Evolutionary conservation across 2,113 vertebrate genomes (phyloP), one percentile per base, ranked within the genome.

Genomic region (Hippocampus barbouri): DNA sequence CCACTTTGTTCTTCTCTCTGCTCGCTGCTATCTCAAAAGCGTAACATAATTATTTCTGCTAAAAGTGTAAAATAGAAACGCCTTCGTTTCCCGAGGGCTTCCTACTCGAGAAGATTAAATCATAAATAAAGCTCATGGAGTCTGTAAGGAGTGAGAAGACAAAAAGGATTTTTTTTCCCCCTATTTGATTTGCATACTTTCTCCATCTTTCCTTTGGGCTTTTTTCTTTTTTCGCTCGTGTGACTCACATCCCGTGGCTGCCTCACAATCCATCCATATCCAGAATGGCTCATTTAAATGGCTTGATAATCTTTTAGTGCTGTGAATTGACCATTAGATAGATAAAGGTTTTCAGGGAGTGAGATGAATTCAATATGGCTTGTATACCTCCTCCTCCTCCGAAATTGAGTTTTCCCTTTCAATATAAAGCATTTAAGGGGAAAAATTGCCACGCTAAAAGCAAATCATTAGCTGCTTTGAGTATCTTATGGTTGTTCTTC

Each of bases 281-380:
- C 68, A 77, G 87, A 86, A 89, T 90, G 82, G 88, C 82, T 90
- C 56, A 87, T 89, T 89, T 82, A 87, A 89, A 89, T 78, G 79
- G 70, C 84, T 88, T 86, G 83, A 85, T 91, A 83, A 90, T 87
- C 84, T 66, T 59, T 87, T 83, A 82, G 78, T 82, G 71, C 70
- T 70, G 61, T 85, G 80, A 88, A 90, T 89, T 89, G 82, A 81
- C 79, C 83, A 85, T 88, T 85, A 85, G 75, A 78, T 2, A 51
- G 70, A 79, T 2, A 54, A 72, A 41, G 61, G 54, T 85, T 85
- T 79, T 74, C 56, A 75, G 81, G 66, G 72, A 82, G 70, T 25
- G 70, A 63, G 65, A 70, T 68, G 72, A 79, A 68, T 61, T 60
- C 57, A 25, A 25, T 30, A 60, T 59, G 23, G n/a, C 23, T 21